A percentile compares a stretch with the other conserved stretches of the same genome.
phyloP scores from a whole-genome alignment of 2,888 invertebrate species.

The Alitta virens region DNA sequence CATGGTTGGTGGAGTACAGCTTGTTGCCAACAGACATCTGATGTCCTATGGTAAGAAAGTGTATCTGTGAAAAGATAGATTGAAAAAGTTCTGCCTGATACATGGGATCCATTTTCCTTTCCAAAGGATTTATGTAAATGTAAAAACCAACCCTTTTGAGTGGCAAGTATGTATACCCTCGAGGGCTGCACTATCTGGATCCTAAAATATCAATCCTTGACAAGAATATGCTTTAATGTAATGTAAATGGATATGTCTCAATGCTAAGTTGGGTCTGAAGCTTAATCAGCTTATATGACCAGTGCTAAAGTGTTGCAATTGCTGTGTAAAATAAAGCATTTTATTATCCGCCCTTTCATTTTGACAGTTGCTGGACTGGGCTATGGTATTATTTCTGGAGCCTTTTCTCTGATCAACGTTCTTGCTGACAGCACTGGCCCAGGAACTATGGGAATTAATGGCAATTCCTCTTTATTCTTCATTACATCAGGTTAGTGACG shows the following conservation, averaged over 20 bases:
- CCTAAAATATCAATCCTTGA: too few species aligned
- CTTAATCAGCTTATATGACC: too few species aligned
- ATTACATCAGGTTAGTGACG: conserved; percentile 76
- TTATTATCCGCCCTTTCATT: background rate
- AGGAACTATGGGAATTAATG: conserved; percentile 86
- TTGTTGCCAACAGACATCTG: conserved; percentile 83
- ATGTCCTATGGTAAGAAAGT: conserved; percentile 72
- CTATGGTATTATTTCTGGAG: conserved; percentile 92
- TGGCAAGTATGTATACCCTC: too few species aligned
- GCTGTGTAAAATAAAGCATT: background rate
- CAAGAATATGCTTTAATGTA: too few species aligned
- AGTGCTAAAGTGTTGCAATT: too few species aligned
- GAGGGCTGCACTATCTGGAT: too few species aligned
- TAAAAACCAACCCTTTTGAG: too few species aligned
- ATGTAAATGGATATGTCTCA: too few species aligned
- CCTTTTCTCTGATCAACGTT: conserved; percentile 91
- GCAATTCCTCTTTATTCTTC: conserved; percentile 83
- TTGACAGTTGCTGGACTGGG: conserved; percentile 84
- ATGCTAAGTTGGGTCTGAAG: too few species aligned
- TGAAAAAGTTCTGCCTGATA: too few species aligned
- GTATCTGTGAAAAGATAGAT: background rate
- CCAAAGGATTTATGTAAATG: too few species aligned
- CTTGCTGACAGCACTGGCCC: conserved; percentile 93
- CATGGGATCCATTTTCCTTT: too few species aligned
- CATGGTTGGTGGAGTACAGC: conserved; percentile 60